phyloP scores from a whole-genome alignment of 2,888 invertebrate genomes.

The Cephalotes varians region DNA sequence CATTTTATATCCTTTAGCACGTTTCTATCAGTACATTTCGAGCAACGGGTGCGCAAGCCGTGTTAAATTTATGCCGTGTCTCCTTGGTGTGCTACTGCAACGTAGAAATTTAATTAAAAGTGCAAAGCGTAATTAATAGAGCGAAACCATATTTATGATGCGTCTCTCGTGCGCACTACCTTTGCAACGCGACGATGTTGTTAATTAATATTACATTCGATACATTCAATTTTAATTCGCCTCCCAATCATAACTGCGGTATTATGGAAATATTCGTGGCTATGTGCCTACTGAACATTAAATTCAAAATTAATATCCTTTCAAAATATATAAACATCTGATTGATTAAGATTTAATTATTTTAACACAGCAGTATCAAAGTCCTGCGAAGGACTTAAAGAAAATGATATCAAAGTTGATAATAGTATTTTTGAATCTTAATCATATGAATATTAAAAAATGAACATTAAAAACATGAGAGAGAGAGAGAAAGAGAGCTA shows the following conservation, averaged over 20 bases:
- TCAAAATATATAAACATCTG: neutral
- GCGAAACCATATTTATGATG: slow-evolving; percentile 50
- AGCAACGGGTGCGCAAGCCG: slow-evolving; percentile 24
- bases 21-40: slow-evolving; percentile 19
- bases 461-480: slow-evolving; percentile 4
- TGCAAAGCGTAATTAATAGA: slow-evolving; percentile 51
- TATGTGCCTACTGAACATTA: neutral
- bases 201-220: slow-evolving; percentile 50
- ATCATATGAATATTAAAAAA: slow-evolving; percentile 5
- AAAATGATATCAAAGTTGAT: neutral
- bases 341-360: slow-evolving; percentile 35
- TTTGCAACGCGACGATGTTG: slow-evolving; percentile 3
- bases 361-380: neutral
- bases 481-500: neutral
- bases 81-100: slow-evolving; percentile 18
- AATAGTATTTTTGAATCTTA: slow-evolving; percentile 12
- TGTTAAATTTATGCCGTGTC: slow-evolving; percentile 40
- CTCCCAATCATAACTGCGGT: slow-evolving; percentile 6
- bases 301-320: slow-evolving; percentile 28
- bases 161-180: slow-evolving; percentile 6
- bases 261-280: slow-evolving; percentile 23
- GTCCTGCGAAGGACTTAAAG: neutral
- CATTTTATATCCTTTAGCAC: slow-evolving; percentile 34
- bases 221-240: slow-evolving; percentile 40
- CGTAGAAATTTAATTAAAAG: slow-evolving; percentile 52